Evolutionary conservation across 2,113 vertebrate species (phyloP), one percentile per base, ranked within the genome.

Genomic region (Verasper variegatus): DNA sequence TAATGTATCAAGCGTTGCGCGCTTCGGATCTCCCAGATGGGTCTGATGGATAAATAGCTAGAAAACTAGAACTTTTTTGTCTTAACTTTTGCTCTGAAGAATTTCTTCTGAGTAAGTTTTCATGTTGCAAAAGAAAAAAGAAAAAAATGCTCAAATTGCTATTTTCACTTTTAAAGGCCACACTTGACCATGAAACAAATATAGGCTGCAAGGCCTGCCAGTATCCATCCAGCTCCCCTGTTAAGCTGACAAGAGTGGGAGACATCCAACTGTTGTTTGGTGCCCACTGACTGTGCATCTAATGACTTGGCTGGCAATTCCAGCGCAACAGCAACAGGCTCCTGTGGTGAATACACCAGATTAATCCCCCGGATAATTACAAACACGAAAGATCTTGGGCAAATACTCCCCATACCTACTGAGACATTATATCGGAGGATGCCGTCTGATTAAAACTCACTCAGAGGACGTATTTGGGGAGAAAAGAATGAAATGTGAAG

Each of bases 261-360:
- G 81, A 86, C 82, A 81, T 89, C 83, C 81, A 90, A 89, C 77
- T 84, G 82, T 88, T 88, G 73, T 89, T 82, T 74, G 84, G 85
- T 83, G 80, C 86, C 81, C 84, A 83, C 88, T 89, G 76, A 90
- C 89, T 92, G 92, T 89, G 88, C 86, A 78, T 91, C 86, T 93
- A 93, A 93, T 92, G 91, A 91, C 85, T 93, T 89, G 86, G 91
- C 88, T 90, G 82, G 88, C 80, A 89, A 90, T 90, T 90, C 76
- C 87, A 84, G 82, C 26, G 71, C 89, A 81, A 83, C 86, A 77
- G 89, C 77, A 86, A 86, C 74, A 65, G 80, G 69, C 83, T 86
- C 92, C 91, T 76, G 84, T 72, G 63, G 90, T 5, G 89, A 90
- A 70, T 83, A 87, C 89, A 85, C 78, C 81, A 89, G 86, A 93